Evolutionary conservation across 1,140 invertebrate species (phyloP), one percentile per base, ranked within the genome.

Genomic region (Augochlora pura): DNA sequence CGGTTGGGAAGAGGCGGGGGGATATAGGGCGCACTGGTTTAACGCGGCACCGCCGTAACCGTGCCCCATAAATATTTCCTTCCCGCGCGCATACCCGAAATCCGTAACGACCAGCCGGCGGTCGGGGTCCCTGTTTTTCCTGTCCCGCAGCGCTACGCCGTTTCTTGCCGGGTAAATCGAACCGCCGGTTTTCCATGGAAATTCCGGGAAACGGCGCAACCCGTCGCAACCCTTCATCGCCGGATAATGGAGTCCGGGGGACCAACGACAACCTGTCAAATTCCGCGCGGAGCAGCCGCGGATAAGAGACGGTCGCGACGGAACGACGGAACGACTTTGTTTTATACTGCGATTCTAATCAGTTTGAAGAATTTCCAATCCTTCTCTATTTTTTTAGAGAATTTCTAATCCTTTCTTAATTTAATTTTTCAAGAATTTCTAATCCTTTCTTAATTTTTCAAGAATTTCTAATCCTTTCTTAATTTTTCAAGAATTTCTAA

Each of bases 221-320:
- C 70, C 67, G 25, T 71, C 76, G 68, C 68, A n/a, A 39, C 54
- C 38, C 64, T 23, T 23, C 23, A 49, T 46, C 16, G 73, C 49
- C 70, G 69, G 82, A 83, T 88, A 88, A 88, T 89, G 76, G 82
- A 88, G 82, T 69, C 66, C n/a, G n/a, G n/a, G 69, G 85, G 85
- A 89, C 87, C 88, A 91, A 91, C 89, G 84, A 77, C 52, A 54
- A 39, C 77, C 73, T 71, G 83, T 89, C 87, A 86, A 89, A 89
- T 88, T 88, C 88, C 87, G 88, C 87, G 84, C 69, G 70, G 74
- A 68, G 77, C 86, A 84, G 88, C 80, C 87, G 86, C 86, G 87
- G 83, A 52, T 52, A 21, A 18, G 49, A 18, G 3, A 52, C 16
- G 14, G 49, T 2, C 49, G 49, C 2, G 10, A 12, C 9, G 12